These are phyloP conservation scores for Salvelinus namaycush DNA, from an alignment of 2,113 vertebrate species.

Conservation along the genomic window DNA sequence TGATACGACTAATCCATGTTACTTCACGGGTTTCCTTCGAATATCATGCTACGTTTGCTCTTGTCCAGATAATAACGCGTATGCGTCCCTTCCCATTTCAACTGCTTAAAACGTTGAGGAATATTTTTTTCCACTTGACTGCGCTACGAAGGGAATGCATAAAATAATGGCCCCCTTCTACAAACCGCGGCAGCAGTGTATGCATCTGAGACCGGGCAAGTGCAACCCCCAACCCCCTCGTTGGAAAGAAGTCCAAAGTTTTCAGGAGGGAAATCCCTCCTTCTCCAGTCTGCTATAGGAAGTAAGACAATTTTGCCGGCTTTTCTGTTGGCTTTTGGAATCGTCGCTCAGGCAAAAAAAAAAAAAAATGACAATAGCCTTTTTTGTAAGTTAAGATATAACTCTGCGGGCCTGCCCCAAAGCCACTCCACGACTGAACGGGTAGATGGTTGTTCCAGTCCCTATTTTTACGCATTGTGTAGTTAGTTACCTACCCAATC, in stretches of 20 bases:
- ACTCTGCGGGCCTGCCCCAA: neutral
- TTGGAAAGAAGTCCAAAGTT: constrained; percentile 30
- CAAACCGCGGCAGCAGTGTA: constrained; percentile 23
- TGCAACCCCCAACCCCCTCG: constrained; percentile 14
- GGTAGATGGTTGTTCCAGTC: neutral
- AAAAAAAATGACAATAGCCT: neutral
- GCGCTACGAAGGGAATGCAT: constrained; percentile 25
- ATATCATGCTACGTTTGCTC: neutral
- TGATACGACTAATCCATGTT: constrained; percentile 18
- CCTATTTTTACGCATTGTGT: neutral
- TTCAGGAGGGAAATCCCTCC: constrained; percentile 39
- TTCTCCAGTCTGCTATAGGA: constrained; percentile 7
- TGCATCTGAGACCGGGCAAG: constrained; percentile 16
- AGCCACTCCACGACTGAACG: neutral
- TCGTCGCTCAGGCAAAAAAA: constrained; percentile 4
- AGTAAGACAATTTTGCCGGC: neutral
- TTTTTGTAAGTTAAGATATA: neutral
- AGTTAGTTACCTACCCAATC: neutral
- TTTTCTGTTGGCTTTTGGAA: constrained; percentile 14
- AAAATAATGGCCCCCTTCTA: constrained; percentile 26
- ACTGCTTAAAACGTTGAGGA: constrained; percentile 8
- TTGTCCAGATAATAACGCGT: neutral
- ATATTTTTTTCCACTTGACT: constrained; percentile 12
- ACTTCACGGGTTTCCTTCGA: neutral
- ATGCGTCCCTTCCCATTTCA: constrained; percentile 5